A percentile compares a stretch with the other conserved stretches of the same genome.
These are phyloP conservation scores for Theocolax elegans DNA, from an alignment of 1,140 invertebrate species.

Conservation along the genomic window DNA sequence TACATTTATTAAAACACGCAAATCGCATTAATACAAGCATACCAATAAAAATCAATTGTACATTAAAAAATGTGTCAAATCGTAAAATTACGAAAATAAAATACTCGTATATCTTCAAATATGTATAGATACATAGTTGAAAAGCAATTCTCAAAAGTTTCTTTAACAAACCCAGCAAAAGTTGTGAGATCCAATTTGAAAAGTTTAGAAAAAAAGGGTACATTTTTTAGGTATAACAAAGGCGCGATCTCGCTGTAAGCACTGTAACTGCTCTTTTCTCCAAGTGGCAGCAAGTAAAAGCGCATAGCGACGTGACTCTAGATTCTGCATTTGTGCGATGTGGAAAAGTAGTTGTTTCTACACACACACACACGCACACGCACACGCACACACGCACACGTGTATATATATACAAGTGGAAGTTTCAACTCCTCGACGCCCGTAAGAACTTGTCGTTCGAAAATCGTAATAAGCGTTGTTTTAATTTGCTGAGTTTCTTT, in stretches of 20 bases:
- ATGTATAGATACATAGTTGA: too few relatives aligned
- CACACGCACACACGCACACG: too few relatives aligned
- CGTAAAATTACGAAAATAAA: too few relatives aligned
- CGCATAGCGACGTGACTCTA: neutral
- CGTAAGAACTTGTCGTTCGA: neutral
- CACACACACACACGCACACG: too few relatives aligned
- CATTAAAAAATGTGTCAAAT: too few relatives aligned
- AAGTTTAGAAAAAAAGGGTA: neutral
- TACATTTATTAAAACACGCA: too few relatives aligned
- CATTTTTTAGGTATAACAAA: neutral
- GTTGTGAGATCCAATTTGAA: neutral
- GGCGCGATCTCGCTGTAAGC: slow-evolving; percentile 1
- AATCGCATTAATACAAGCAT: too few relatives aligned
- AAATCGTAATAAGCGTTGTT: neutral
- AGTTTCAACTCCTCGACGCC: neutral
- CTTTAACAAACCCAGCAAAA: slow-evolving; percentile 8
- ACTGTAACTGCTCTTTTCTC: neutral
- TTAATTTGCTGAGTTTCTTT: slow-evolving; percentile 1
- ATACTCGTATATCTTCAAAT: too few relatives aligned
- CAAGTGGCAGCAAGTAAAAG: neutral
- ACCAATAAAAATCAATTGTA: too few relatives aligned
- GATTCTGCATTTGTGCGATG: too few relatives aligned
- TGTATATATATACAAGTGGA: neutral
- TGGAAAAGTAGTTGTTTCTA: too few relatives aligned
- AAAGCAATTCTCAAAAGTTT: too few relatives aligned